Evolutionary conservation across 1,140 invertebrate genomes (phyloP).

Genomic region (Gryon sp.): DNA sequence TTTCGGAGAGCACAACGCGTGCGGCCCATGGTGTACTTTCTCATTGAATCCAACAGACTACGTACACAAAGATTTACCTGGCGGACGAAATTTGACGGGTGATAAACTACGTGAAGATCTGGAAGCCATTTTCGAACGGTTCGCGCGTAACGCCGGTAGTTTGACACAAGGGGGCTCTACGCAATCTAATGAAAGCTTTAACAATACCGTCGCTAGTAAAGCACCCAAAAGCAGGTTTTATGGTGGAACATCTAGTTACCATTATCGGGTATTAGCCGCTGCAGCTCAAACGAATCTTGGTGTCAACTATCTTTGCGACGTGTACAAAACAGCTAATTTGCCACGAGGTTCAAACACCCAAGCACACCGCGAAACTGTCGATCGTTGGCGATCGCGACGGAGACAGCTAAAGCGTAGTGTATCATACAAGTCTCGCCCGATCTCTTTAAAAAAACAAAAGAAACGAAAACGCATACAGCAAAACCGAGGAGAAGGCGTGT

Average conservation of each 20-base stretch:
- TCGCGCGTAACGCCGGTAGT: slow-evolving; percentile 6
- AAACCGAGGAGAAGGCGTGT: slow-evolving; percentile 1
- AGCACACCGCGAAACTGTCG: background rate
- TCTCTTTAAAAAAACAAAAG: background rate
- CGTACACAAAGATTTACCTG: slow-evolving; percentile 16
- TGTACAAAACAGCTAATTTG: background rate
- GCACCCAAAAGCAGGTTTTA: slow-evolving; percentile 33
- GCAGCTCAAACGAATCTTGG: slow-evolving; percentile 18
- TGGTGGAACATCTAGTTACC: slow-evolving; percentile 14
- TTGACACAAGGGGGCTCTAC: slow-evolving; percentile 23
- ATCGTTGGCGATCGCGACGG: background rate
- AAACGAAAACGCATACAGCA: background rate
- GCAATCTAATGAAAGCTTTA: slow-evolving; percentile 36
- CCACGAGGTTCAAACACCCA: background rate
- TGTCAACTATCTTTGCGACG: background rate
- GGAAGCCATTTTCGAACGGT: slow-evolving; percentile 1
- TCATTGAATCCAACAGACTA: slow-evolving; percentile 8
- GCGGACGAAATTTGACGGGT: slow-evolving; percentile 15
- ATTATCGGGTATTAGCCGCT: slow-evolving; percentile 4
- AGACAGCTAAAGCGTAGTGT: background rate
- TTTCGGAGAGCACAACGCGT: slow-evolving; percentile 17
- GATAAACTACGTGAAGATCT: slow-evolving; percentile 18
- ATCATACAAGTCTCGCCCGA: background rate
- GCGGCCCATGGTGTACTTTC: slow-evolving; percentile 11
- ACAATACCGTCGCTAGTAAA: slow-evolving; percentile 30